These are phyloP conservation scores for Drosophila repletoides DNA, from an alignment of 1,140 invertebrate genomes.

Conservation along the genomic window DNA sequence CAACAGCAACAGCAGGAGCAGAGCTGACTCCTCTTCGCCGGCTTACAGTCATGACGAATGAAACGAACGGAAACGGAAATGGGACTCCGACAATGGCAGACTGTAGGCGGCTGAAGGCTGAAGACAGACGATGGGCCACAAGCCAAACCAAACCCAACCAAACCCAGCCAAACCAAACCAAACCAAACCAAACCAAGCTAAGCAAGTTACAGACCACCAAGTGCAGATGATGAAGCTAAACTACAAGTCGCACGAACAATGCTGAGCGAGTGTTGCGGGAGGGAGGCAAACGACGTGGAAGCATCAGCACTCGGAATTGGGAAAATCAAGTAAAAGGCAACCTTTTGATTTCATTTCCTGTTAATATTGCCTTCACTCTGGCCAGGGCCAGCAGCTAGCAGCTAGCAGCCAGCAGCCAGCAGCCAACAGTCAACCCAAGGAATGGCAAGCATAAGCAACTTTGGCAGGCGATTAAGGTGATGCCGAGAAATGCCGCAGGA, in stretches of 20 bases:
- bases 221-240: constrained; percentile 77
- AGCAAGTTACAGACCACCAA: constrained; percentile 58
- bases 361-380: constrained; percentile 73
- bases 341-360: constrained; percentile 81
- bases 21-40: constrained; percentile 27
- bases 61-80: constrained; percentile 67
- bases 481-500: constrained; percentile 70
- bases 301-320: constrained; percentile 51
- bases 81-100: constrained; percentile 11
- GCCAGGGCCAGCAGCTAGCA: constrained; percentile 8
- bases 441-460: constrained; percentile 71
- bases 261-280: neutral
- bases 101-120: neutral
- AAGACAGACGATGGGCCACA: constrained; percentile 8
- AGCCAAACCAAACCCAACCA: constrained; percentile 9
- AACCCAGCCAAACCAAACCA: too few relatives aligned
- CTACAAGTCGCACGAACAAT: constrained; percentile 69
- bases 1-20: neutral
- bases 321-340: constrained; percentile 78
- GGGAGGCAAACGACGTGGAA: neutral
- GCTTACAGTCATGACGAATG: constrained; percentile 50
- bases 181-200: too few relatives aligned
- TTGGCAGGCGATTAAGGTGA: constrained; percentile 80
- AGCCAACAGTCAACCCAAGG: constrained; percentile 36
- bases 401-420: neutral